Evolutionary conservation across 2,113 vertebrate species (phyloP).

Genomic region (Gopherus evgoodei): DNA sequence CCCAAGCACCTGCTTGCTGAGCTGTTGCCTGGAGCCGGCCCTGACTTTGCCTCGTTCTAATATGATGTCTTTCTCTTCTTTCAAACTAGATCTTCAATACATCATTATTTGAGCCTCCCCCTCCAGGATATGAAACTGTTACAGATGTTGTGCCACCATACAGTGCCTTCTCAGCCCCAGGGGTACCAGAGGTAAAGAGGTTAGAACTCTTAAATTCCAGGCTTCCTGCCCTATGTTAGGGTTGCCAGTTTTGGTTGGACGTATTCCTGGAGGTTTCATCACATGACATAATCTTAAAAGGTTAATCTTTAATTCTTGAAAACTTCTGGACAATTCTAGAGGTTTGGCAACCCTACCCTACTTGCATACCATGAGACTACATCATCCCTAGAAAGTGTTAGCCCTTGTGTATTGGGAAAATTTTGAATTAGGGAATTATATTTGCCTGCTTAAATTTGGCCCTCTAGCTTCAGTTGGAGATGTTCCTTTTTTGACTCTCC

Average conservation of each 20-base stretch:
- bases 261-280: too few species aligned
- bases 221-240: background rate
- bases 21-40: too few species aligned
- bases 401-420: background rate
- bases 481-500: background rate
- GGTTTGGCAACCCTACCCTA: background rate
- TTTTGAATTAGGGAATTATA: background rate
- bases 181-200: slow-evolving; percentile 86
- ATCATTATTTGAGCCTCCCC: slow-evolving; percentile 87
- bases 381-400: background rate
- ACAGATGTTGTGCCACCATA: slow-evolving; percentile 89
- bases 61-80: slow-evolving; percentile 7
- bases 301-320: too few species aligned
- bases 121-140: slow-evolving; percentile 89
- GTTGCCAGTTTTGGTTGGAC: too few species aligned
- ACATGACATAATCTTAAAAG: too few species aligned
- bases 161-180: slow-evolving; percentile 91
- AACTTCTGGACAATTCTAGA: too few species aligned
- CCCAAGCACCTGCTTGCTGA: too few species aligned
- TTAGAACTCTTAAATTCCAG: background rate
- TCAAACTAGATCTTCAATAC: slow-evolving; percentile 87
- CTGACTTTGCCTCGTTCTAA: background rate
- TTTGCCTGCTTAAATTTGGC: background rate
- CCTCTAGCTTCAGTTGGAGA: background rate
- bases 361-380: background rate